Base-by-base conservation (phyloP, 2,113 vertebrate genomes). In the Pholis gunnellus region DNA sequence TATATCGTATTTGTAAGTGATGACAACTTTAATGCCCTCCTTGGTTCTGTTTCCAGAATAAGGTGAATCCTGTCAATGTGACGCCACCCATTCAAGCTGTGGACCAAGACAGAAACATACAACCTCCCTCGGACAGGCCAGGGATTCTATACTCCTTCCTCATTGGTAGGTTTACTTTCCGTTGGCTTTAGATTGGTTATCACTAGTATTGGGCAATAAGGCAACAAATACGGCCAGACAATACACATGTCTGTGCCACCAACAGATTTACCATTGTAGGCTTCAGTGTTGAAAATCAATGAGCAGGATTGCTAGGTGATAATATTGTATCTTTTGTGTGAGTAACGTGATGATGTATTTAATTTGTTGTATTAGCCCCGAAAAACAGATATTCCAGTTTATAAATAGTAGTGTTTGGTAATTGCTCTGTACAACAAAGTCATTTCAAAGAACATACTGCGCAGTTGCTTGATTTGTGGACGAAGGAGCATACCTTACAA, bases 91-190 rank as follows among this genome's bases (percentile, higher is more conserved):
- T 99, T 81, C 96, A 97, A 92, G 98, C 98, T 68, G 95, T 97
- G 90, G 98, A 99, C 94, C 98, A 99, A 86, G 98, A 99, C 89
- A 92, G 92, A 65, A 97, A 99, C 91, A 98, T 99, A 74, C 97
- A 98, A 70, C 98, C 98, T 48, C 96, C 96, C 0, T 97, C 97
- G 1, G 97, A 98, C 7, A 95, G 96, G n/a, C 98, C 98, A 0
- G 97, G 97, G 61, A 97, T 99, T 85, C 90, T 99, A 10, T 99
- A 97, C 92, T 97, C 96, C 94, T 96, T 99, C 89, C 96, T 99
- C 81, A 96, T 99, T 29, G 98, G 98, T 99, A 93, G 63, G 96
- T 96, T 91, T 0, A 20, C 9, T 17, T 5, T 22, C 6, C n/a
- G 44, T n/a, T 42, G 4, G 7, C 13, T 56, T 70, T 13, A 2